These are phyloP conservation scores for Tanypteryx hageni DNA, from an alignment of 2,888 invertebrate genomes.

Conservation along the genomic window DNA sequence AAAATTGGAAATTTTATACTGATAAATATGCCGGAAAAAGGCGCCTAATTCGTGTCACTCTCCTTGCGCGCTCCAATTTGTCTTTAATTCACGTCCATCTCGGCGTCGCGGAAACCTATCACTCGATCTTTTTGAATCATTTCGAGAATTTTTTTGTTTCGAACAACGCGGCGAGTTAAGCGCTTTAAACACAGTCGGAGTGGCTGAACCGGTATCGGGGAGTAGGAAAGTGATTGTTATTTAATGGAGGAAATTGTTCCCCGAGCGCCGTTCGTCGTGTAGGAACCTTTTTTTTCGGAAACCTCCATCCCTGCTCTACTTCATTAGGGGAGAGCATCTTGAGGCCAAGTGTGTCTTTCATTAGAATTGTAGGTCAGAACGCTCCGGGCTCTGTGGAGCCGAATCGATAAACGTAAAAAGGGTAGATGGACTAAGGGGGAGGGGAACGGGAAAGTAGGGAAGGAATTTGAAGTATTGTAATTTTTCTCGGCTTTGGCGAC, in stretches of 20 bases:
- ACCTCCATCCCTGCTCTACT: constrained; percentile 40
- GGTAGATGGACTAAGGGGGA: neutral
- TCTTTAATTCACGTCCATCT: no score
- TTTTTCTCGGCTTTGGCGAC: neutral
- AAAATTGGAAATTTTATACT: no score
- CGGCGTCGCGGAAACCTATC: no score
- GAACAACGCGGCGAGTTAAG: neutral
- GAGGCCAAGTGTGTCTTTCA: constrained; percentile 60
- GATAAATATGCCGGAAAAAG: no score
- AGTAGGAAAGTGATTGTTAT: neutral
- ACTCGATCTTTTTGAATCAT: no score
- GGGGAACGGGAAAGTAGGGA: constrained; percentile 3
- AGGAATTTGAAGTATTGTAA: neutral
- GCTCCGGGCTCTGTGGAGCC: constrained; percentile 2
- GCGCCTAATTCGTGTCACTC: no score
- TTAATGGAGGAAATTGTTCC: constrained; percentile 14
- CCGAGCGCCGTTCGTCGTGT: neutral
- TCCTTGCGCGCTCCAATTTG: no score
- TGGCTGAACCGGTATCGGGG: neutral
- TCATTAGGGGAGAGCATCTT: constrained; percentile 58
- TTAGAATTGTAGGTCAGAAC: constrained; percentile 58
- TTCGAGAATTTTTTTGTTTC: neutral
- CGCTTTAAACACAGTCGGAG: neutral
- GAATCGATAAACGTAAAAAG: constrained; percentile 50
- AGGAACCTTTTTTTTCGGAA: constrained; percentile 14